Base-by-base conservation (phyloP, 2,888 invertebrate species). In the Lypha dubia region DNA sequence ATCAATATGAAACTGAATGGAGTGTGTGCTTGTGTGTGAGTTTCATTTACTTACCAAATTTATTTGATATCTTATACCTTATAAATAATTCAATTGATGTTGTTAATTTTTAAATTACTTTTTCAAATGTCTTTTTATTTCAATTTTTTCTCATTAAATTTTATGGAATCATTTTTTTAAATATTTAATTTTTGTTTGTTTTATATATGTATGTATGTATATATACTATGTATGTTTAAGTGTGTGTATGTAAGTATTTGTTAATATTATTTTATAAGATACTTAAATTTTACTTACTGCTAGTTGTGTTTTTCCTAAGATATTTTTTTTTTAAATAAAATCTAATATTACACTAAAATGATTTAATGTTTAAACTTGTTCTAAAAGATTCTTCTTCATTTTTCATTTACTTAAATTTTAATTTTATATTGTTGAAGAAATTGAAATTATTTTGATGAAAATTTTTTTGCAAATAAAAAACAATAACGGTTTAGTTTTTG, bases 211-310 rank as follows among this genome's bases (percentile, higher is more conserved):
- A n/a, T 51, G 22, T 53, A 32, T 53, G 7, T 46, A 24, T 32
- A 6, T 28, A 20, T 49, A 17, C 13, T 53, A 24, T 53, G 24
- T 53, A 53, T 24, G 5, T 13, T 41, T 58, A 7, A 28, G 32
- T 56, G 32, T 28, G 28, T 17, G 32, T 65, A 24, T 65, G 35
- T 35, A 46, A 65, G 15, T 46, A 22, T 32, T 35, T 73, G 22
- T 32, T 77, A 51, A 51, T 68, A 13, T 60, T 17, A 68, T 70
- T 56, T 38, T 38, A 22, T 17, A 68, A 17, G 46, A 70, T 74
- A 63, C 81, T 81, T 84, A 84, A 77, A 77, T 74, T 63, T 51
- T 74, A 63, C 77, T 84, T 84, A 84, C 46, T 32, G 24, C 49
- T 81, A 80, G 38, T 63, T 77, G 56, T 63, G 68, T 84, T 73